phyloP scores from a whole-genome alignment of 2,888 invertebrate species.

The Lithophane leautieri region DNA sequence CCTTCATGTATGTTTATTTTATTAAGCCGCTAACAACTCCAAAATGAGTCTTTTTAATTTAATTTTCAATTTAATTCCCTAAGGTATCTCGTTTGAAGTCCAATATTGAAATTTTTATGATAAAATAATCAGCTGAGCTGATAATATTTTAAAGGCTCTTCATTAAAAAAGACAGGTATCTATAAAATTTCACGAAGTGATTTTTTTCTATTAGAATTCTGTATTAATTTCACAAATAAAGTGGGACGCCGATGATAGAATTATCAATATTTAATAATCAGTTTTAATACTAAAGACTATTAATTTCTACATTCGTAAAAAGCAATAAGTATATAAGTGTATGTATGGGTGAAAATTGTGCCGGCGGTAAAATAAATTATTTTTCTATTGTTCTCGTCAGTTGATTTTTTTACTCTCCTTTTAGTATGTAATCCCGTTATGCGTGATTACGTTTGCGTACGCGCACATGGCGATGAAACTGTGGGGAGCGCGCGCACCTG shows the following conservation, averaged over 20 bases:
- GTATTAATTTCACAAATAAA: background rate
- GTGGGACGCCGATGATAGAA: background rate
- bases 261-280: background rate
- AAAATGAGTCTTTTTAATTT: background rate
- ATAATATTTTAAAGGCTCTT: constrained; percentile 24
- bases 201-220: too few species aligned
- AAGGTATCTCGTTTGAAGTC: constrained; percentile 2
- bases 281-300: background rate
- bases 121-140: background rate
- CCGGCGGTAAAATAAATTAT: background rate
- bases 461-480: constrained; percentile 94
- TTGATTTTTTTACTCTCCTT: constrained; percentile 57
- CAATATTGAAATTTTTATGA: background rate
- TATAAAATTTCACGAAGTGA: background rate
- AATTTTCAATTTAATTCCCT: background rate
- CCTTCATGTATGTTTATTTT: background rate
- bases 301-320: background rate
- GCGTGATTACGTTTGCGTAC: constrained; percentile 95
- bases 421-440: constrained; percentile 94
- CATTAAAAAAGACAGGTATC: constrained; percentile 19
- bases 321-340: background rate
- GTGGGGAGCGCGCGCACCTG: constrained; percentile 95
- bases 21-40: background rate
- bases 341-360: background rate
- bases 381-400: background rate